phyloP scores from a whole-genome alignment of 23 tunicate species.

The Halocynthia roretzi region DNA sequence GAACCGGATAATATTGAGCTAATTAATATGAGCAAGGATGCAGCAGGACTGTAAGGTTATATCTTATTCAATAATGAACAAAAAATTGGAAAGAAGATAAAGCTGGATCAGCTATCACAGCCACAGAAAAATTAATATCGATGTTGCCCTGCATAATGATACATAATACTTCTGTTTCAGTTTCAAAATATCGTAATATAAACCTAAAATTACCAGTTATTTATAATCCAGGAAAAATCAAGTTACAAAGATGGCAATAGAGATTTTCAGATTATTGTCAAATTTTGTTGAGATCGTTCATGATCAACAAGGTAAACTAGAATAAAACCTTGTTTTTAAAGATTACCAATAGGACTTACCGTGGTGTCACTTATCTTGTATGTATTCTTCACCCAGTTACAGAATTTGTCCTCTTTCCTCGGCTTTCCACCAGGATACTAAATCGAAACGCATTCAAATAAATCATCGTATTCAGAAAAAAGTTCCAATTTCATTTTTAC shows the following conservation, averaged over 20 bases:
- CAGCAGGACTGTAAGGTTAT: too few species aligned
- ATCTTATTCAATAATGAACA: too few species aligned
- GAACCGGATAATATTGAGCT: too few species aligned
- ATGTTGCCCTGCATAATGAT: background rate
- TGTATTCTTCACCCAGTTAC: constrained; percentile 71
- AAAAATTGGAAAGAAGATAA: too few species aligned
- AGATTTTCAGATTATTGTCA: background rate
- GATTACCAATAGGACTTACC: constrained; percentile 21
- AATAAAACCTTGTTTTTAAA: too few species aligned
- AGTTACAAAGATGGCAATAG: background rate
- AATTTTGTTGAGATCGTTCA: background rate
- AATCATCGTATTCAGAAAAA: background rate
- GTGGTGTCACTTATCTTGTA: constrained; percentile 58
- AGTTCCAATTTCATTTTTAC: constrained; percentile 16
- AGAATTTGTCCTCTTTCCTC: constrained; percentile 87
- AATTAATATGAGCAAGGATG: too few species aligned
- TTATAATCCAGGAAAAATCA: background rate
- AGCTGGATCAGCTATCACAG: too few species aligned
- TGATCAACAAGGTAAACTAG: background rate
- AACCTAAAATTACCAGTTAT: too few species aligned
- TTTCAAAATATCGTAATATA: too few species aligned
- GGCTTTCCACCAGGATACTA: constrained; percentile 98
- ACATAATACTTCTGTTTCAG: background rate
- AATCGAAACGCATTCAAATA: background rate
- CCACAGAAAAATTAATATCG: background rate